These are phyloP conservation scores for Drosophila murphyi DNA, from an alignment of 1,140 invertebrate species.

Conservation along the genomic window DNA sequence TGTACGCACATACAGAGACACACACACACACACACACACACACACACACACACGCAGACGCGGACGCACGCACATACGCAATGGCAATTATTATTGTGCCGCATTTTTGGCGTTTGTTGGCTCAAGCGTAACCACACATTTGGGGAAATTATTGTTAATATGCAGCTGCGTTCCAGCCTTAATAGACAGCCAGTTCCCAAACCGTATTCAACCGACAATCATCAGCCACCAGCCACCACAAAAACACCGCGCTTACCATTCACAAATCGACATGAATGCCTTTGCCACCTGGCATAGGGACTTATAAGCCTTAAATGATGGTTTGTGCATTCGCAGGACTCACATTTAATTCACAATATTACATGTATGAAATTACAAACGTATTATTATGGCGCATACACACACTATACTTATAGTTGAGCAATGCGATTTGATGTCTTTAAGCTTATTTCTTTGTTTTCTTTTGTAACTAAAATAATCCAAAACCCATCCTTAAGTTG, in stretches of 20 bases:
- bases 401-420: too few relatives aligned
- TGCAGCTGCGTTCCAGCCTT: slow-evolving; percentile 66
- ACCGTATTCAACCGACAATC: slow-evolving; percentile 4
- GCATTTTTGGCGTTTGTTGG: slow-evolving; percentile 74
- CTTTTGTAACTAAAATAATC: too few relatives aligned
- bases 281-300: slow-evolving; percentile 15
- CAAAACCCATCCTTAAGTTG: too few relatives aligned
- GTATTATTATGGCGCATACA: neutral
- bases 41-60: slow-evolving; percentile 1
- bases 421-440: too few relatives aligned
- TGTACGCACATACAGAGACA: slow-evolving; percentile 43
- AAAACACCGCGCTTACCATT: slow-evolving; percentile 19
- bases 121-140: slow-evolving; percentile 77
- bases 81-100: slow-evolving; percentile 61
- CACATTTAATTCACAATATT: neutral
- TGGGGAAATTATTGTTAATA: slow-evolving; percentile 80
- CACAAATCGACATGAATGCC: slow-evolving; percentile 8
- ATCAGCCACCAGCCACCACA: slow-evolving; percentile 6
- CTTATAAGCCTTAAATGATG: slow-evolving; percentile 8
- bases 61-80: neutral
- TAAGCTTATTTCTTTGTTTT: too few relatives aligned
- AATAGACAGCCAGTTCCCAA: slow-evolving; percentile 13
- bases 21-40: slow-evolving; percentile 9
- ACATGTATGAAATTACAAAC: neutral
- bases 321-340: neutral